These are phyloP conservation scores for Misgurnus anguillicaudatus DNA, from an alignment of 2,113 vertebrate genomes.

Conservation along the genomic window DNA sequence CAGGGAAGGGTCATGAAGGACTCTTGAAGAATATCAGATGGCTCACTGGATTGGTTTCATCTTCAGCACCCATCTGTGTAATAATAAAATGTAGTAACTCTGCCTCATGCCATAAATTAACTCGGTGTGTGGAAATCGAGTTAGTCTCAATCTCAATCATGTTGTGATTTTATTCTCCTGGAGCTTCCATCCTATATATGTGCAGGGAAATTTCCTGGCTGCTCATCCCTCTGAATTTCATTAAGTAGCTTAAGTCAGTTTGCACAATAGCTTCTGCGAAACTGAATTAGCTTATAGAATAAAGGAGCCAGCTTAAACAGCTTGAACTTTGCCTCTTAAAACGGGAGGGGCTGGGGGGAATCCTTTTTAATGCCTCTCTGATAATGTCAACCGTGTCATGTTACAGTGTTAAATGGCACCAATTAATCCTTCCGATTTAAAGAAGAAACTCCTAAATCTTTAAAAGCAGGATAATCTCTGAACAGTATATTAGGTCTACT, in stretches of 20 bases:
- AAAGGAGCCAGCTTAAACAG: conserved; percentile 35
- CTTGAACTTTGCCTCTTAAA: conserved; percentile 46
- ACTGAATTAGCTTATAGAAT: conserved; percentile 48
- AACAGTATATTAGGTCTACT: conserved; percentile 29
- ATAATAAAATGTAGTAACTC: conserved; percentile 34
- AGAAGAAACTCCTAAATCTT: conserved; percentile 50
- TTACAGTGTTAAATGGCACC: conserved; percentile 56
- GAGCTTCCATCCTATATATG: not conserved
- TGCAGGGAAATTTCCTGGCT: conserved; percentile 12
- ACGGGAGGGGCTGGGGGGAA: conserved; percentile 43
- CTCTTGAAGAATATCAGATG: conserved; percentile 26
- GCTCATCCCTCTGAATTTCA: conserved; percentile 44
- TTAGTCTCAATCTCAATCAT: conserved; percentile 32
- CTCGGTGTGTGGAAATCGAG: conserved; percentile 24
- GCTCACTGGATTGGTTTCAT: conserved; percentile 16
- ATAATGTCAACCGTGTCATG: conserved; percentile 52
- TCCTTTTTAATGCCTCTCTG: conserved; percentile 48
- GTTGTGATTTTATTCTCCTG: conserved; percentile 26
- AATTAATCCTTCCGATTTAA: conserved; percentile 55
- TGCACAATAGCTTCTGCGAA: conserved; percentile 37
- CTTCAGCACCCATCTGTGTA: conserved; percentile 30
- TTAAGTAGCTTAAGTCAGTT: conserved; percentile 49
- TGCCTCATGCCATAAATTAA: conserved; percentile 27
- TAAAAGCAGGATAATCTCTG: conserved; percentile 53
- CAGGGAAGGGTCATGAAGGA: conserved; percentile 18